Conservation (phyloP, 2,113 vertebrate genomes). For the Mola mola region DNA sequence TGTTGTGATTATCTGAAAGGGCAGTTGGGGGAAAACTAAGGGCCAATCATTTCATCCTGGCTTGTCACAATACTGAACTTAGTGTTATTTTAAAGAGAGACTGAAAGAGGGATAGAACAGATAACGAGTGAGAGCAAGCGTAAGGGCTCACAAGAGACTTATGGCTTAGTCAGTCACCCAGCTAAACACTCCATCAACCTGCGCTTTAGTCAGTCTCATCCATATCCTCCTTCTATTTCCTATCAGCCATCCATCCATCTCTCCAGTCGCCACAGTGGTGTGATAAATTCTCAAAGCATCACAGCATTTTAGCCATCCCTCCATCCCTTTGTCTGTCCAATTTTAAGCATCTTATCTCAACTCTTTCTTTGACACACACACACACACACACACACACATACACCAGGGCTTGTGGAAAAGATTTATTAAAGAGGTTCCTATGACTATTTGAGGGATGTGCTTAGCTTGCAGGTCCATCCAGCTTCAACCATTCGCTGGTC, state of each 20-base stretch:
- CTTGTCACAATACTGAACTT: constrained; percentile 70
- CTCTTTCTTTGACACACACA: constrained; percentile 30
- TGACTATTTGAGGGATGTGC: constrained; percentile 76
- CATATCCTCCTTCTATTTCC: constrained; percentile 71
- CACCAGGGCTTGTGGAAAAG: constrained; percentile 41
- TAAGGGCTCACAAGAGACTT: constrained; percentile 72
- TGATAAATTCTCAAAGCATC: constrained; percentile 65
- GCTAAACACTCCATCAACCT: constrained; percentile 79
- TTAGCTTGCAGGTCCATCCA: constrained; percentile 70
- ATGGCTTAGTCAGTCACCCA: constrained; percentile 80
- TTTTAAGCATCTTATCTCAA: constrained; percentile 64
- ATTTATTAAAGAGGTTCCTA: constrained; percentile 76
- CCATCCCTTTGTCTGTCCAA: constrained; percentile 59
- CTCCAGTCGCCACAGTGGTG: constrained; percentile 16
- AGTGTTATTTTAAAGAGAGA: constrained; percentile 69
- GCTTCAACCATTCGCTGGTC: constrained; percentile 30
- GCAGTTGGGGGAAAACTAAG: constrained; percentile 69
- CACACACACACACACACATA: constrained; percentile 23
- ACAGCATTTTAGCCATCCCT: constrained; percentile 47
- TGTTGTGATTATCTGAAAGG: constrained; percentile 66
- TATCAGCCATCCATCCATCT: constrained; percentile 75
- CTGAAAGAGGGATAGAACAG: constrained; percentile 30
- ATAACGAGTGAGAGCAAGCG: constrained; percentile 39
- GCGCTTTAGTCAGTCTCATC: constrained; percentile 68
- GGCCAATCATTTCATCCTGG: constrained; percentile 76